Evolutionary conservation across 2,113 vertebrate species (phyloP), one percentile per base, ranked within the genome.

Genomic region (Ellobius talpinus): DNA sequence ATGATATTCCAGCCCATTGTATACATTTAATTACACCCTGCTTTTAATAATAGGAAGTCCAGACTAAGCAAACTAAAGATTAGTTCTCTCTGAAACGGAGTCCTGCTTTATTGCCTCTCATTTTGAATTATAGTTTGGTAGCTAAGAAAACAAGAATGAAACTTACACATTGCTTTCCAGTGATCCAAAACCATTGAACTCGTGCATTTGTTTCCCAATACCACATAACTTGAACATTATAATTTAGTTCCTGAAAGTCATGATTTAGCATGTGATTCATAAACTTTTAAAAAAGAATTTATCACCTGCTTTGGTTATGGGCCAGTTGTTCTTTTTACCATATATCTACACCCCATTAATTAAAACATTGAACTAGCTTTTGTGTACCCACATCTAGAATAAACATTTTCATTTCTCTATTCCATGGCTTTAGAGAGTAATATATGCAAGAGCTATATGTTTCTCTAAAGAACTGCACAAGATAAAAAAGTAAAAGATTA

Each of bases 31-130:
- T 95, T 47, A 94, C 65, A 78, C 50, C 21, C 78, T 47, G 61
- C 70, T 88, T 96, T 95, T 93, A 95, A 86, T 94, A 95, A 94
- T 95, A n/a, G 31, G 90, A 97, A 97, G 70, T 13, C 31, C 97
- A 88, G 96, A 96, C 19, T 72, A 94, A 96, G 70, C 91, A 94
- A 92, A 95, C 52, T 13, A 42, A 52, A 95, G 91, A 7, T 89
- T 87, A 92, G 24, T 78, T 81, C 70, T 61, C 92, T 93, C n/a
- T 93, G 45, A 90, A 63, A 39, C 70, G 89, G 31, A 9, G 52
- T 93, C 52, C 47, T 96, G 12, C 7, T 55, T 39, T 55, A 58
- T 29, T 70, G 55, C 39, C 91, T 50, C 45, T 97, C 89, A 90
- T 61, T 93, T n/a, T 96, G 55, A 91, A 73, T 61, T 81, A 61